Percentiles rank a stretch among this genome's conserved stretches.
Conservation (phyloP, 2,888 invertebrate species). For the Ferrisia virgata region DNA sequence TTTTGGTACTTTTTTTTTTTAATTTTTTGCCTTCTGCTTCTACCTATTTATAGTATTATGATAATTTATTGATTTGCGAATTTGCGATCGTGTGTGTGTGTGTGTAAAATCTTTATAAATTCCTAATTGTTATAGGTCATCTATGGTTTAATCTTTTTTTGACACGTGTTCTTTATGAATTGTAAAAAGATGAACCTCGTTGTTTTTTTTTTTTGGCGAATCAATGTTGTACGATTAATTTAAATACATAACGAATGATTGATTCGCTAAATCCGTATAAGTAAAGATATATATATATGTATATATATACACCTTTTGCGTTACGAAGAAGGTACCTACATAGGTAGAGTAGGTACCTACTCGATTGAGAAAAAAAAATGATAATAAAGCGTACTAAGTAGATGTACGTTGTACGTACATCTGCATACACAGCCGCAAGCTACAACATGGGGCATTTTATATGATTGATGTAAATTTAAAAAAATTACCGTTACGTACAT, state of each 20-base stretch:
- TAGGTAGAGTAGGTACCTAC: too few relatives aligned
- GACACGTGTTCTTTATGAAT: background rate
- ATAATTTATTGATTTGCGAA: too few relatives aligned
- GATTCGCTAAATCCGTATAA: background rate
- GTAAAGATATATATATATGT: too few relatives aligned
- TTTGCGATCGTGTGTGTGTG: too few relatives aligned
- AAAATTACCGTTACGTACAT: background rate
- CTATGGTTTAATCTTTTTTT: too few relatives aligned
- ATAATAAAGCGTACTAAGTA: background rate
- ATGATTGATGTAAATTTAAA: slow-evolving; percentile 1
- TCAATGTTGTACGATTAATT: background rate
- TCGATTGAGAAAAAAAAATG: too few relatives aligned
- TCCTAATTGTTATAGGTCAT: too few relatives aligned
- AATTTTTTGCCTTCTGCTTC: too few relatives aligned
- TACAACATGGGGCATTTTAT: background rate
- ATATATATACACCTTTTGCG: too few relatives aligned
- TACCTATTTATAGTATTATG: too few relatives aligned
- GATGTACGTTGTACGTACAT: background rate
- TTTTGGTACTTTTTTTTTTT: background rate
- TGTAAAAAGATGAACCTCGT: background rate
- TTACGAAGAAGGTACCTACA: background rate
- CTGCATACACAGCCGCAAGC: background rate
- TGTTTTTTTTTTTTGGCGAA: too few relatives aligned
- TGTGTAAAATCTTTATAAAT: too few relatives aligned
- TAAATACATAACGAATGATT: background rate